Base-by-base conservation (phyloP, 2,888 invertebrate species). In the Gonocerus acuteangulatus region DNA sequence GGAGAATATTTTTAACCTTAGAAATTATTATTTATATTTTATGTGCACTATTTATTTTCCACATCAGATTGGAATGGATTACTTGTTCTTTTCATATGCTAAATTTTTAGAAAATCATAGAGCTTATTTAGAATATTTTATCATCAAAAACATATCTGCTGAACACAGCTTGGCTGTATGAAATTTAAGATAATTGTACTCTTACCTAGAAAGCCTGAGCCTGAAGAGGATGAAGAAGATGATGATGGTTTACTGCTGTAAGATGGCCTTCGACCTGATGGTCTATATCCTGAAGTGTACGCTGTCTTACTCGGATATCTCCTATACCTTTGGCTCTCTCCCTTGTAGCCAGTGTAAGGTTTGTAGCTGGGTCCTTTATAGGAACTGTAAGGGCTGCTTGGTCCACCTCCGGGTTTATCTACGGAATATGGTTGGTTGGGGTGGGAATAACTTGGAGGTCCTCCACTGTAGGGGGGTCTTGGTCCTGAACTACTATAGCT, bases 181-280 rank as follows among this genome's bases (percentile, higher is more conserved):
- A n/a, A n/a, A n/a, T n/a, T n/a, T n/a, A n/a, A n/a, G n/a, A n/a
- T n/a, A n/a, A n/a, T n/a, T n/a, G n/a, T n/a, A 39, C 42, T 23
- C 2, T 47, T 47, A 57, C 57, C 57, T 45, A 57, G 45, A 47
- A 57, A 57, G 27, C 57, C 57, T 22, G 57, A 57, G 18, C 57
- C 57, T 21, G 44, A 27, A 13, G 57, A 47, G 6, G 54, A 44
- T 34, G 51, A 51, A 0, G n/a, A n/a, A n/a, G n/a, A n/a, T 32
- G 54, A 39, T 7, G 56, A 57, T 2, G 57, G 23, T 23, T 42
- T 42, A 15, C 27, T 57, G 47, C 34, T 47, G 19, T 57, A 45
- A 1, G 57, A 32, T 47, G 57, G 57, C 32, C 57, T 34, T 23
- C 57, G 44, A 7, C 47, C 34, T 7, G 57, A 47, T 6, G 57